Evolutionary conservation across 2,888 invertebrate species (phyloP), one percentile per base, ranked within the genome.

Genomic region (Epinotia brunnichana): DNA sequence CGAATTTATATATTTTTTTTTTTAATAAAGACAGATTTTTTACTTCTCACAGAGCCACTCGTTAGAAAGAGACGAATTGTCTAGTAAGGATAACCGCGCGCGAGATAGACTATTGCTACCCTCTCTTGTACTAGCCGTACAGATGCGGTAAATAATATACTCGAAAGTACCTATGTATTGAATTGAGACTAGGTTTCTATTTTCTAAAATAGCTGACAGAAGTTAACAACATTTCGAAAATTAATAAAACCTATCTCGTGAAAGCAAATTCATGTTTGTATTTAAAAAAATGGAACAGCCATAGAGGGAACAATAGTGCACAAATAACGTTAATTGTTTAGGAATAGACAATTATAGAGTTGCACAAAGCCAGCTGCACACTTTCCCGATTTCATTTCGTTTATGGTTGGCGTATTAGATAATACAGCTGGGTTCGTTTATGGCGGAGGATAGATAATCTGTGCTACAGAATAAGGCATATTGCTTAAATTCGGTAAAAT

Each of bases 301-400:
- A 35, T 62, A 67, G 19, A 41, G 51, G 41, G 73, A 35, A 73
- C 73, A 73, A 73, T 73, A 41, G 68, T 19, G 19, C 73, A 69
- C 72, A 68, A 68, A 73, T 73, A 73, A 62, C 68, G 68, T 63
- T 73, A 69, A 73, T 73, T 73, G 57, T 73, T 63, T 21, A 59
- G 73, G 68, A 57, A 73, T 73, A 69, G 69, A 73, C 63, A 73
- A 73, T 73, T 69, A 72, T 62, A 69, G 67, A 67, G 68, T 73
- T 73, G 68, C 68, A 57, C 68, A 62, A 68, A 68, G 63, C 39
- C 73, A 73, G 73, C 73, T 73, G 73, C 62, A 54, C 19, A 39
- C 69, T 73, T 69, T 69, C 68, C 63, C 57, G 66, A 10, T 35
- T 53, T 17, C 35, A 35, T 7, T n/a, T n/a, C 64, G n/a, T 54